Percentiles rank a stretch among this genome's conserved stretches.
phyloP scores from a whole-genome alignment of 2,888 invertebrate genomes.

The Masnerella sp. region DNA sequence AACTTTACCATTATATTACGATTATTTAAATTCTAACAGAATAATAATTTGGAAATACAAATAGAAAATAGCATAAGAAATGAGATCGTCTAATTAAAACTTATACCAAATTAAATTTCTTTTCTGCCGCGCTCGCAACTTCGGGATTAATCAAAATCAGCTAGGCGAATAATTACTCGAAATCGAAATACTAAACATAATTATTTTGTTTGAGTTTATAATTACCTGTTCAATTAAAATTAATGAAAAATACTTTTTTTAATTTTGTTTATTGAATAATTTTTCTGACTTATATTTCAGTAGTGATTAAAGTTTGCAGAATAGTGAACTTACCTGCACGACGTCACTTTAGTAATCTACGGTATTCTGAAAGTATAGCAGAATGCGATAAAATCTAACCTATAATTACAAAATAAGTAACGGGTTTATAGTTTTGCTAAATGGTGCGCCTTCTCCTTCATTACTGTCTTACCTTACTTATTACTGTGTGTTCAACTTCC shows the following conservation, averaged over 20 bases:
- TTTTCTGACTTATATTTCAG: too few species aligned
- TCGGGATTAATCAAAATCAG: too few species aligned
- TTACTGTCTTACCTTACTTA: slow-evolving; percentile 29
- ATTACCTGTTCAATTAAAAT: too few species aligned
- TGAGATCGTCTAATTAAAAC: slow-evolving; percentile 20
- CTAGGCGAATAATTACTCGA: too few species aligned
- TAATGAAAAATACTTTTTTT: too few species aligned
- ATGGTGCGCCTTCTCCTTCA: slow-evolving; percentile 25
- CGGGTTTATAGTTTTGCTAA: slow-evolving; percentile 28
- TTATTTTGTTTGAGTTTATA: too few species aligned
- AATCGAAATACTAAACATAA: too few species aligned
- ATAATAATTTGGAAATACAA: slow-evolving; percentile 25
- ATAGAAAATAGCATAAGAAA: slow-evolving; percentile 4
- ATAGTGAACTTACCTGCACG: neutral
- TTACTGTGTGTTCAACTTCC: slow-evolving; percentile 21
- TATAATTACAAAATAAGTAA: slow-evolving; percentile 30
- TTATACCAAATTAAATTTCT: neutral
- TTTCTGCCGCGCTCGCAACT: too few species aligned
- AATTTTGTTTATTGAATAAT: neutral
- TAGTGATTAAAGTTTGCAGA: neutral
- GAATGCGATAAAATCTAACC: slow-evolving; percentile 23
- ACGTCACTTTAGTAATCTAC: slow-evolving; percentile 4
- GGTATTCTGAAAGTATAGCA: slow-evolving; percentile 5
- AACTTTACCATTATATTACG: slow-evolving; percentile 21
- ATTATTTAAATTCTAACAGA: slow-evolving; percentile 34